Evolutionary conservation across 2,113 vertebrate genomes (phyloP).

Genomic region (Brevimyrus niger): DNA sequence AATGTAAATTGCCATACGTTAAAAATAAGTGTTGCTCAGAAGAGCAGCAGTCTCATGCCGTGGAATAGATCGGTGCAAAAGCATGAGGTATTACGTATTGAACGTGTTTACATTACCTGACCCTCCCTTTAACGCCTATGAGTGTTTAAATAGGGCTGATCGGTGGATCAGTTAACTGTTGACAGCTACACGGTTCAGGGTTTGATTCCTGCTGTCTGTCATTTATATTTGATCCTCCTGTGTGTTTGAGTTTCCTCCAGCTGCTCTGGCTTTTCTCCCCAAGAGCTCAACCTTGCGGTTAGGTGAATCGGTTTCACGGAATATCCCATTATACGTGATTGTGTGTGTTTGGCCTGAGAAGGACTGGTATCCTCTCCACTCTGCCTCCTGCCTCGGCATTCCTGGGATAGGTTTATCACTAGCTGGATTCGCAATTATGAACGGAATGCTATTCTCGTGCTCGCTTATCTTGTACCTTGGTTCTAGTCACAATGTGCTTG

Average conservation of each 20-base stretch:
- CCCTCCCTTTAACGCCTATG: background rate
- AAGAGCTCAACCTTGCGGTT: background rate
- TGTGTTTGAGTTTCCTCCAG: background rate
- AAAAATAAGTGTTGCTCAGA: background rate
- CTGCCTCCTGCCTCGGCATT: background rate
- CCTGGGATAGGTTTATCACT: background rate
- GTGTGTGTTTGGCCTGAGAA: background rate
- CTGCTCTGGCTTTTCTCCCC: background rate
- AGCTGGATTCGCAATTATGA: background rate
- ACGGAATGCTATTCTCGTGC: background rate
- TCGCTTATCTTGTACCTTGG: background rate
- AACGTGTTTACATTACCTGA: background rate
- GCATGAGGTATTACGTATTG: background rate
- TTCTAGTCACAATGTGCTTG: background rate
- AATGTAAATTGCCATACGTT: conserved; percentile 1
- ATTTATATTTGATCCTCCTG: background rate
- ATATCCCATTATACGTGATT: background rate
- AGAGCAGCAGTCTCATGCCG: background rate
- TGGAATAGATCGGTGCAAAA: background rate
- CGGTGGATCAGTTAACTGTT: background rate
- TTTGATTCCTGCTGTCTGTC: background rate
- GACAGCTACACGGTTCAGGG: background rate
- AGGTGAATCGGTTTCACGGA: background rate
- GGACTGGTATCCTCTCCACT: background rate
- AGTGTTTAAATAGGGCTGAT: background rate